Base-by-base conservation (phyloP, 2,797 vertebrate species). In the Galaxias olidus region DNA sequence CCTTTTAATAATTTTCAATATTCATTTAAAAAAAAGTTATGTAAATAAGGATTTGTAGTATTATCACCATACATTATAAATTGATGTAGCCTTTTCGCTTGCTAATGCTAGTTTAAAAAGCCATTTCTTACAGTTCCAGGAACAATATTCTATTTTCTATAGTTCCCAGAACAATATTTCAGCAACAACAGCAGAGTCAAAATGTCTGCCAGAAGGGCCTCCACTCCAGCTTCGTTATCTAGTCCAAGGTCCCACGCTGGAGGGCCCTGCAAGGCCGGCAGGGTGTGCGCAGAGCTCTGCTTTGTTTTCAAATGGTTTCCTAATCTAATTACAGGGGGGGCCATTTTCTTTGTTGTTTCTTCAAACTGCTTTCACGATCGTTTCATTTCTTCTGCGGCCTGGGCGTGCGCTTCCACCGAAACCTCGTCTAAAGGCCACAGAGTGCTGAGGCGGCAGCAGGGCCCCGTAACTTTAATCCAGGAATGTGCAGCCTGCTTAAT, bases 391-490 rank as follows among this genome's bases (percentile, higher is more conserved):
- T 88, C 83, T 87, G 84, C 59, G 87, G 84, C 66, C 83, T 78
- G 79, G 78, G 77, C 81, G 72, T 84, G 86, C 79, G 66, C 88
- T 91, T 88, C 88, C 90, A 87, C 15, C 60, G 82, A 85, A 91
- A 87, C 87, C 90, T 92, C 81, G 85, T 86, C 77, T 67, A 81
- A 88, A 87, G 84, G 69, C 69, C 69, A 75, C 67, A 86, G 84
- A 90, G 83, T 91, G 89, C 92, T 93, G 90, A 94, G 89, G 88
- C 77, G 72, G 85, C 89, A 91, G 78, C 85, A 86, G 83, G 79
- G 82, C 80, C 73, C 79, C 73, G 59, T 84, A 88, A 88, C 61
- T 85, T 81, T 81, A 87, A 84, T 83, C 82, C 70, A 87, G 73
- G 84, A 88, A 86, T 83, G 74, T 78, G 72, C 85, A 73, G 79